These are phyloP conservation scores for Silurus lanzhouensis DNA, from an alignment of 2,797 vertebrate species.

Conservation along the genomic window DNA sequence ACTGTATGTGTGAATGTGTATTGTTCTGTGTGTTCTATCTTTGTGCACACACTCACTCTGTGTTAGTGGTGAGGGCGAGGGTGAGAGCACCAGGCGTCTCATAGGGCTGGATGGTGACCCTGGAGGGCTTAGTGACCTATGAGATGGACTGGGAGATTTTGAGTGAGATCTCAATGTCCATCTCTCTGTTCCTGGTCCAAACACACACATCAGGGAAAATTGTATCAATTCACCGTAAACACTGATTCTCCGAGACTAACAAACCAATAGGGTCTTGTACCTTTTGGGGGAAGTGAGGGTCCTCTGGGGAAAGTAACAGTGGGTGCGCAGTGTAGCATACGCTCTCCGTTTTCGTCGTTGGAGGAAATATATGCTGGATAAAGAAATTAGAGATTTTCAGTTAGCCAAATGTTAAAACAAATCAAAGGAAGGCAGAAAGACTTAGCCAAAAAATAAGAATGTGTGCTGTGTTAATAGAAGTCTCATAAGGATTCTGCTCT, in stretches of 20 bases:
- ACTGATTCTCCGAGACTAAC: not conserved
- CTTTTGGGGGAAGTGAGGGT: conserved; percentile 74
- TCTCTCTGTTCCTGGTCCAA: conserved; percentile 50
- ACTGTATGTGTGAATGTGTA: not conserved
- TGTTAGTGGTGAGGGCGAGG: conserved; percentile 75
- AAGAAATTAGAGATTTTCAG: not conserved
- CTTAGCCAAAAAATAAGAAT: not conserved
- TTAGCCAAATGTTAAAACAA: too few relatives aligned
- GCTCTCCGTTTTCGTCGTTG: conserved; percentile 84
- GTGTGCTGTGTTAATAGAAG: not conserved
- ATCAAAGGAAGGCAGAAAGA: not conserved
- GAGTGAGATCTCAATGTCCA: conserved; percentile 49
- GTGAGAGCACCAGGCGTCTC: conserved; percentile 76
- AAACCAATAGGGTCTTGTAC: not conserved
- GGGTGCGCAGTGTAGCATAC: conserved; percentile 70
- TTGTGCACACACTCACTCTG: conserved; percentile 58
- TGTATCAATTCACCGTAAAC: not conserved
- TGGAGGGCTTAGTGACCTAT: conserved; percentile 51
- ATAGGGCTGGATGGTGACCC: conserved; percentile 68
- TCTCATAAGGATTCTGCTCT: not conserved
- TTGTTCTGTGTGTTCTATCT: not conserved
- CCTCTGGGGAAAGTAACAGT: conserved; percentile 64
- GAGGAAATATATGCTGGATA: conserved; percentile 78
- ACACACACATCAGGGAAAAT: conserved; percentile 2
- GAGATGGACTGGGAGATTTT: conserved; percentile 46